phyloP scores from a whole-genome alignment of 2,888 invertebrate species.

The Oxyteleia sp. region DNA sequence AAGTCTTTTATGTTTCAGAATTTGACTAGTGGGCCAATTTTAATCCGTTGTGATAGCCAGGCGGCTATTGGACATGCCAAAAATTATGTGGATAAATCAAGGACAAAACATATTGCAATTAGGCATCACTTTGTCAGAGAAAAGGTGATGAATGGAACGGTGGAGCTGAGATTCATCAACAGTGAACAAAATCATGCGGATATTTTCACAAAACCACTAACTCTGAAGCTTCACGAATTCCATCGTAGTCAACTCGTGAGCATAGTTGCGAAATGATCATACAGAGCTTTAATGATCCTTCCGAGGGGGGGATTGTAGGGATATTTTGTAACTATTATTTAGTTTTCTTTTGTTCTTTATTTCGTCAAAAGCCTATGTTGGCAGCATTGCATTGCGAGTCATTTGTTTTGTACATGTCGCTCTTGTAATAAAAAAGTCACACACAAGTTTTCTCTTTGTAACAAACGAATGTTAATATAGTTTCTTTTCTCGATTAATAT shows the following conservation, averaged over 20 bases:
- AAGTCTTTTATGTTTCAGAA: constrained; percentile 12
- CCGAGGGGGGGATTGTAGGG: constrained; percentile 11
- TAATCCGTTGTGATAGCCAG: constrained; percentile 26
- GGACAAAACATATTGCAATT: constrained; percentile 38
- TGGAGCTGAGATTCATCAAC: background rate
- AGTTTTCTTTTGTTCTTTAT: background rate
- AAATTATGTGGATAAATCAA: constrained; percentile 19
- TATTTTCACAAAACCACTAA: background rate
- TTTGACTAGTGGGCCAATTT: constrained; percentile 3
- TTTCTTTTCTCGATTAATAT: too few relatives aligned
- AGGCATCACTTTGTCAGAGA: constrained; percentile 32
- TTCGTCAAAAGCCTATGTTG: background rate
- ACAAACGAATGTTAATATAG: too few relatives aligned
- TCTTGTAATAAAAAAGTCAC: too few relatives aligned
- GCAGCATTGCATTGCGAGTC: background rate
- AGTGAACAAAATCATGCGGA: background rate
- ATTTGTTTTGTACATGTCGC: too few relatives aligned
- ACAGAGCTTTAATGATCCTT: background rate
- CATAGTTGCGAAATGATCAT: constrained; percentile 2
- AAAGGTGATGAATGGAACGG: background rate
- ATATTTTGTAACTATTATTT: background rate
- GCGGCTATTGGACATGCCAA: constrained; percentile 35
- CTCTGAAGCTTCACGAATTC: background rate
- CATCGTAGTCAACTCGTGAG: background rate
- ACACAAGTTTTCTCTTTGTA: too few relatives aligned